phyloP scores from a whole-genome alignment of 1,140 invertebrate genomes.

The Drosophila tristis region DNA sequence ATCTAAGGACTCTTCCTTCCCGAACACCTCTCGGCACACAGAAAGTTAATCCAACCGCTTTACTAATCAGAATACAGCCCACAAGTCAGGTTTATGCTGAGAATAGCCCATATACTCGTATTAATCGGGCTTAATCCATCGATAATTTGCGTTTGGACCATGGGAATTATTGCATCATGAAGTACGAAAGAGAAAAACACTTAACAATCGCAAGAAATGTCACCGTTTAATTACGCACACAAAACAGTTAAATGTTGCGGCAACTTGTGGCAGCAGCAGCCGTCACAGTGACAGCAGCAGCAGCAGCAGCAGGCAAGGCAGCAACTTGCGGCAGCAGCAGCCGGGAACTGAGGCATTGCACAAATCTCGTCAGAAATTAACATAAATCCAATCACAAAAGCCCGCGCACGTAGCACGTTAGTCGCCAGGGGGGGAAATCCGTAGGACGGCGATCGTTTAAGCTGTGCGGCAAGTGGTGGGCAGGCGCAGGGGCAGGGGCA shows the following conservation, averaged over 20 bases:
- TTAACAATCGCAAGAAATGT: conserved; percentile 77
- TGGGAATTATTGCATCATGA: conserved; percentile 16
- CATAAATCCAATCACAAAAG: conserved; percentile 81
- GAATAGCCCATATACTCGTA: background rate
- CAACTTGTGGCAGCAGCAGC: conserved; percentile 59
- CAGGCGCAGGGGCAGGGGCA: background rate
- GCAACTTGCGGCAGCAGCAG: conserved; percentile 40
- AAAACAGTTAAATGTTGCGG: conserved; percentile 71
- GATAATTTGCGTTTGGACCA: background rate
- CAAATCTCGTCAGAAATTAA: conserved; percentile 81
- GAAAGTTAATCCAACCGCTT: no score
- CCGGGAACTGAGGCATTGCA: conserved; percentile 60
- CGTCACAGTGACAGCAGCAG: conserved; percentile 31
- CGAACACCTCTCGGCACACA: no score
- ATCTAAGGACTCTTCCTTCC: no score
- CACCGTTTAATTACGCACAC: conserved; percentile 81
- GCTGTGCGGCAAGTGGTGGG: conserved; percentile 14
- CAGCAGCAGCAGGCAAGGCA: conserved; percentile 19
- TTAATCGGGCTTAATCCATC: conserved; percentile 19
- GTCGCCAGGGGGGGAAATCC: conserved; percentile 48
- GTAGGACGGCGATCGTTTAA: conserved; percentile 71
- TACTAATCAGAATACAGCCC: no score
- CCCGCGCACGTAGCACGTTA: conserved; percentile 50
- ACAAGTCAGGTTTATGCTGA: no score
- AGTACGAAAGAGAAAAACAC: conserved; percentile 35